Conservation (phyloP, 1,140 invertebrate genomes). For the Paraescarpia echinospica region DNA sequence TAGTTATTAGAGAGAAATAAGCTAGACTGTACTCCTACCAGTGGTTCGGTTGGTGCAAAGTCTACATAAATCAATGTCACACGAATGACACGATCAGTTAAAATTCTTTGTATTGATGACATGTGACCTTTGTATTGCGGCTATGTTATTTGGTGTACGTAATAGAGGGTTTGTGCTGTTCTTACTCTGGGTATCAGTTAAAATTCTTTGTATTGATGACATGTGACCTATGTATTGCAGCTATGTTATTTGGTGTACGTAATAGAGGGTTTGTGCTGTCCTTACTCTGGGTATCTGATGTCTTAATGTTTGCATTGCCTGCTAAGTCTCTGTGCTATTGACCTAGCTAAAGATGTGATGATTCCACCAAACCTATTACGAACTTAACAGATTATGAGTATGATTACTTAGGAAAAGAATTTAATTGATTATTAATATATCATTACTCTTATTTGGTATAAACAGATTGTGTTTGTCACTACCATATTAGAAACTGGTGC, state of each 20-base stretch:
- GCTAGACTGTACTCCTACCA: too few species aligned
- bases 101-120: neutral
- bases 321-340: neutral
- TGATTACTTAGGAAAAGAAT: too few species aligned
- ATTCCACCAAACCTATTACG: too few species aligned
- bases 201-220: neutral
- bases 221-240: neutral
- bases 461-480: neutral
- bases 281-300: neutral
- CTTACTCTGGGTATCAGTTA: neutral
- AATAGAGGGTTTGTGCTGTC: neutral
- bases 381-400: too few species aligned
- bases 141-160: neutral
- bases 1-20: neutral
- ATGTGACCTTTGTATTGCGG: neutral
- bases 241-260: neutral
- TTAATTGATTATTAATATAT: too few species aligned
- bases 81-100: neutral
- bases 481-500: neutral
- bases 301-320: neutral
- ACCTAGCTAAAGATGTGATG: neutral
- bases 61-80: neutral
- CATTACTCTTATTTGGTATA: neutral
- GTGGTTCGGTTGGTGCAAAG: too few species aligned
- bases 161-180: neutral